Percentiles rank a stretch among this genome's conserved stretches.
phyloP scores from a whole-genome alignment of 1,140 invertebrate genomes.

The Drosophila auraria region DNA sequence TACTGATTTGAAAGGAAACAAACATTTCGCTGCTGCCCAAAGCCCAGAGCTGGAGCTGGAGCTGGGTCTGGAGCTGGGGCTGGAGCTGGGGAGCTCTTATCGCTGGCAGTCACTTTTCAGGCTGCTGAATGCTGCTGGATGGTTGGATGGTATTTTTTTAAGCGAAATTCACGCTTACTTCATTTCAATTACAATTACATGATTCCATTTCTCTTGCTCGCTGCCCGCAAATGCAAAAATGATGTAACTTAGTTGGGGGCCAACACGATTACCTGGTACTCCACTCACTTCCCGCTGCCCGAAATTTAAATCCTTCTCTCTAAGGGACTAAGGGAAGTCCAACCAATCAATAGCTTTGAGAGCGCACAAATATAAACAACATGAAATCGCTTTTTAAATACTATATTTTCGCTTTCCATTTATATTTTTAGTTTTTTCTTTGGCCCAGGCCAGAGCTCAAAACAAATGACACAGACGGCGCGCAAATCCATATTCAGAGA shows the following conservation, averaged over 20 bases:
- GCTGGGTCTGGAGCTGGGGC: slow-evolving; percentile 13
- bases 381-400: slow-evolving; percentile 60
- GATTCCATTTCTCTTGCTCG: slow-evolving; percentile 65
- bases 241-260: slow-evolving; percentile 59
- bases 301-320: slow-evolving; percentile 14
- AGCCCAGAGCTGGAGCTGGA: slow-evolving; percentile 5
- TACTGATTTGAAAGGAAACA: slow-evolving; percentile 83
- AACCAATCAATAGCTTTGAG: slow-evolving; percentile 47
- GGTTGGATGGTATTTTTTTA: slow-evolving; percentile 60
- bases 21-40: slow-evolving; percentile 60
- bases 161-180: slow-evolving; percentile 79
- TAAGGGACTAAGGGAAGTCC: not conserved
- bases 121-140: slow-evolving; percentile 13
- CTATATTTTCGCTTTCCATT: slow-evolving; percentile 46
- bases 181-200: slow-evolving; percentile 82
- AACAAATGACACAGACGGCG: slow-evolving; percentile 43
- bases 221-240: slow-evolving; percentile 59
- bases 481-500: slow-evolving; percentile 39
- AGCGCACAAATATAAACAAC: slow-evolving; percentile 47
- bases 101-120: slow-evolving; percentile 41
- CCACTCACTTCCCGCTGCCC: not conserved
- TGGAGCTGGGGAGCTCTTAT: not conserved
- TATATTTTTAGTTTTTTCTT: slow-evolving; percentile 10
- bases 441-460: slow-evolving; percentile 20
- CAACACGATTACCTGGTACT: slow-evolving; percentile 32